A percentile compares a stretch with the other conserved stretches of the same genome.
phyloP scores from a whole-genome alignment of 2,888 invertebrate species.

The Yponomeuta sedellus region DNA sequence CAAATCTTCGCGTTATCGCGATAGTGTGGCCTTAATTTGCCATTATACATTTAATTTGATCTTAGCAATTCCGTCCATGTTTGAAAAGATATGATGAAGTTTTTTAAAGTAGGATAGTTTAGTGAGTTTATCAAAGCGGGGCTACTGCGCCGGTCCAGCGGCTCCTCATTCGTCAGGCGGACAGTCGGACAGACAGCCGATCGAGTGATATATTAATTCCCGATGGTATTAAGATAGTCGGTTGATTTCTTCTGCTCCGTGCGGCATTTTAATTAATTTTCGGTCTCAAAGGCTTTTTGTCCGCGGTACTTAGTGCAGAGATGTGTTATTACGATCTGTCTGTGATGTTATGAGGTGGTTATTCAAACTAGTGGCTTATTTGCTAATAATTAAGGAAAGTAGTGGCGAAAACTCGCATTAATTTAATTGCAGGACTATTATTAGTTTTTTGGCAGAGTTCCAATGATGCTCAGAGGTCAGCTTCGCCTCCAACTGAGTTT shows the following conservation, averaged over 20 bases:
- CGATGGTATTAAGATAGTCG: conserved; percentile 47
- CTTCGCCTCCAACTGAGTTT: too few species aligned
- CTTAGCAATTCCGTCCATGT: too few species aligned
- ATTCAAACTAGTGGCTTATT: not conserved
- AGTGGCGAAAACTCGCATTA: not conserved
- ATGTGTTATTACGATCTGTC: not conserved
- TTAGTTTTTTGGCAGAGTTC: too few species aligned
- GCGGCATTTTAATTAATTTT: conserved; percentile 33
- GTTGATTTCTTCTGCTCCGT: not conserved
- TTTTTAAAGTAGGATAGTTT: too few species aligned
- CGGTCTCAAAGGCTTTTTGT: conserved; percentile 13
- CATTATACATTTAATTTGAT: conserved; percentile 1
- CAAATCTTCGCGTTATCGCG: too few species aligned
- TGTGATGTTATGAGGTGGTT: not conserved
- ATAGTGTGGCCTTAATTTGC: too few species aligned
- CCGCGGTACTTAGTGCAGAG: not conserved
- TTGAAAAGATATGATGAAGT: too few species aligned
- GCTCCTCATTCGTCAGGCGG: conserved; percentile 44
- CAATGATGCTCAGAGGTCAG: too few species aligned
- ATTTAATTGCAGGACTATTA: too few species aligned
- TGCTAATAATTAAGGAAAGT: not conserved
- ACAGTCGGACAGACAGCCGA: conserved; percentile 36
- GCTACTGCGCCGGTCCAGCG: conserved; percentile 21
- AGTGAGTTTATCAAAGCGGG: not conserved
- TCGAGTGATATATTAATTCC: conserved; percentile 48